Conservation (phyloP, 2,797 vertebrate genomes). For the Adrianichthys oophorus region DNA sequence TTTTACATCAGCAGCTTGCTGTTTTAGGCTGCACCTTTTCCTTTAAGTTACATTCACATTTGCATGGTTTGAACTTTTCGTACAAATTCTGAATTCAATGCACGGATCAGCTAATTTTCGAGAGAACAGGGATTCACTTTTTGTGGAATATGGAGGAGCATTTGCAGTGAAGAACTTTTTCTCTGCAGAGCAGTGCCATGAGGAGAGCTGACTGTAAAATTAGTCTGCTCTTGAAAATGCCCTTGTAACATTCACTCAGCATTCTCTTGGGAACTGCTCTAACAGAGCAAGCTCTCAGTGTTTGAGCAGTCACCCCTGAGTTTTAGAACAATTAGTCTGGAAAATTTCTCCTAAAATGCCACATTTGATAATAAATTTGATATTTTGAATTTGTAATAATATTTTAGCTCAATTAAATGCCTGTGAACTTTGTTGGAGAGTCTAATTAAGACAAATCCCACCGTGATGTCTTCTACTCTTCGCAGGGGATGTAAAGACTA, state of each 20-base stretch:
- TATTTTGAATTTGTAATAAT: no score
- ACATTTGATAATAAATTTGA: no score
- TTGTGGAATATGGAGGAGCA: constrained; percentile 23
- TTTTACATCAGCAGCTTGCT: no score
- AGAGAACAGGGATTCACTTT: background rate
- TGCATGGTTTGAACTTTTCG: background rate
- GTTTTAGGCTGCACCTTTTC: background rate
- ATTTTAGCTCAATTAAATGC: background rate
- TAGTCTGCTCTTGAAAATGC: constrained; percentile 50
- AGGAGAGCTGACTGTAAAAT: constrained; percentile 53
- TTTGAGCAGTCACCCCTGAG: background rate
- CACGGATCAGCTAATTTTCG: background rate
- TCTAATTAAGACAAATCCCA: constrained; percentile 36
- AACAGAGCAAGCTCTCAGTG: constrained; percentile 31
- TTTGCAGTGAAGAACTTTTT: constrained; percentile 26
- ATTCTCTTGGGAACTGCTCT: constrained; percentile 12
- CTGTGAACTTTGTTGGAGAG: constrained; percentile 14
- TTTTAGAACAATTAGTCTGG: no score
- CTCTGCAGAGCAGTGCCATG: constrained; percentile 27
- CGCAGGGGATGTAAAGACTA: constrained; percentile 66
- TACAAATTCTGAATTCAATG: background rate
- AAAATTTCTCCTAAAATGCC: no score
- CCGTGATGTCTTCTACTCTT: constrained; percentile 41
- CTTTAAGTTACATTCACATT: background rate
- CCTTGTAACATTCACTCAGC: constrained; percentile 48